Evolutionary conservation across 2,888 invertebrate genomes (phyloP).

Genomic region (Cheilosia soror): DNA sequence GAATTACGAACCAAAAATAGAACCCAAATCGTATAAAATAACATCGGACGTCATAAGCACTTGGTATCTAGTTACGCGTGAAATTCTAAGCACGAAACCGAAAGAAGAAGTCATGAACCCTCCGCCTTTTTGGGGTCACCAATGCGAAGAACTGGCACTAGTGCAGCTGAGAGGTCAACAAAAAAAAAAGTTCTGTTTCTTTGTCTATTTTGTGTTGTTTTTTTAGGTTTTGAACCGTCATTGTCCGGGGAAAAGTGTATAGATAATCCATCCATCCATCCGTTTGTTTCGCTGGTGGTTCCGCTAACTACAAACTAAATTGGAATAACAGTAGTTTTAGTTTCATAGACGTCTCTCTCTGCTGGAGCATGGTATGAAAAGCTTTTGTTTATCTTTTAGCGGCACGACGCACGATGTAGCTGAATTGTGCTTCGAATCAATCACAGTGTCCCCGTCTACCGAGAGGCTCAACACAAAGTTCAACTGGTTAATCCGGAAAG

Average conservation of each 20-base stretch:
- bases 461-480: neutral
- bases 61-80: conserved; percentile 63
- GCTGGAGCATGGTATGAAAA: conserved; percentile 39
- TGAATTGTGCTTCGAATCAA: conserved; percentile 51
- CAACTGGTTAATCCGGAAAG: conserved; percentile 5
- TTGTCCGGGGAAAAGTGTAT: conserved; percentile 13
- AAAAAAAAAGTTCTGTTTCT: conserved; percentile 1
- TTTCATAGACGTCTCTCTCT: conserved; percentile 25
- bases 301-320: conserved; percentile 19
- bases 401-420: neutral
- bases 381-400: conserved; percentile 30
- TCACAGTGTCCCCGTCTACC: conserved; percentile 39
- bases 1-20: conserved; percentile 64
- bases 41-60: conserved; percentile 50
- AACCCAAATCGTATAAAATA: conserved; percentile 43
- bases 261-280: conserved; percentile 5
- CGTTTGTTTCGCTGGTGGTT: conserved; percentile 23
- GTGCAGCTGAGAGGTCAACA: conserved; percentile 8
- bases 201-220: conserved; percentile 4
- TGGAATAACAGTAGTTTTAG: conserved; percentile 46
- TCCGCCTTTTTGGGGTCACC: conserved; percentile 10
- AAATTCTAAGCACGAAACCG: conserved; percentile 49
- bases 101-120: conserved; percentile 36
- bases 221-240: conserved; percentile 7
- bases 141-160: neutral